Conservation (phyloP, 2,113 vertebrate genomes). For the Thunnus maccoyii region DNA sequence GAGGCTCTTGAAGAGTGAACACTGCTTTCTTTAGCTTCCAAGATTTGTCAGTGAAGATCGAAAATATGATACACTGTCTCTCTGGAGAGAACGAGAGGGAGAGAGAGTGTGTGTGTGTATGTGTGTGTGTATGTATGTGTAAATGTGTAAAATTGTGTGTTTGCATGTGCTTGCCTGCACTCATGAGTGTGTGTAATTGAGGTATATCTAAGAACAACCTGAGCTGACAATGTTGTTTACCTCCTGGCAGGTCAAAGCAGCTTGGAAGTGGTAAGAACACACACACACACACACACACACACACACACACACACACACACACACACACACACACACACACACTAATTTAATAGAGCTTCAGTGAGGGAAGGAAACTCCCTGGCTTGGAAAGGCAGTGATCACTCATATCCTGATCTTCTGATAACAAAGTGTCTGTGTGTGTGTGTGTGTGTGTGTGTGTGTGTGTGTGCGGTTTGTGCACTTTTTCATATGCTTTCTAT, state of each 20-base stretch:
- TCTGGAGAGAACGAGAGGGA: neutral
- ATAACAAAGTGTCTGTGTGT: slow-evolving; percentile 26
- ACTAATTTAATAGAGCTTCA: slow-evolving; percentile 21
- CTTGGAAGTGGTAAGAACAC: slow-evolving; percentile 33
- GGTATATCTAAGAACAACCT: slow-evolving; percentile 37
- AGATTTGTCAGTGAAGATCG: neutral
- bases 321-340: slow-evolving; percentile 17
- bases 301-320: slow-evolving; percentile 21
- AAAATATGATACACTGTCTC: slow-evolving; percentile 25
- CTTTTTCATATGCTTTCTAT: slow-evolving; percentile 31
- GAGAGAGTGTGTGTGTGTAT: neutral
- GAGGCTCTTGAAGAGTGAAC: slow-evolving; percentile 18
- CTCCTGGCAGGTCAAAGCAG: slow-evolving; percentile 36
- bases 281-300: neutral
- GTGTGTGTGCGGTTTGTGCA: neutral
- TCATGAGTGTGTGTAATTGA: slow-evolving; percentile 27
- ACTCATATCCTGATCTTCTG: slow-evolving; percentile 62
- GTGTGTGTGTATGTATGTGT: neutral
- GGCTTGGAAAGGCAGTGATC: slow-evolving; percentile 57
- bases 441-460: neutral
- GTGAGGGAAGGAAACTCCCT: slow-evolving; percentile 67
- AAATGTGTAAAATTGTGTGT: neutral
- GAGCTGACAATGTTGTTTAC: slow-evolving; percentile 38
- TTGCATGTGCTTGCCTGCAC: neutral
- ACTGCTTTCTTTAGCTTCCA: slow-evolving; percentile 34